A percentile compares a stretch with the other conserved stretches of the same genome.
These are phyloP conservation scores for Plotosus lineatus DNA, from an alignment of 2,113 vertebrate genomes.

Conservation along the genomic window DNA sequence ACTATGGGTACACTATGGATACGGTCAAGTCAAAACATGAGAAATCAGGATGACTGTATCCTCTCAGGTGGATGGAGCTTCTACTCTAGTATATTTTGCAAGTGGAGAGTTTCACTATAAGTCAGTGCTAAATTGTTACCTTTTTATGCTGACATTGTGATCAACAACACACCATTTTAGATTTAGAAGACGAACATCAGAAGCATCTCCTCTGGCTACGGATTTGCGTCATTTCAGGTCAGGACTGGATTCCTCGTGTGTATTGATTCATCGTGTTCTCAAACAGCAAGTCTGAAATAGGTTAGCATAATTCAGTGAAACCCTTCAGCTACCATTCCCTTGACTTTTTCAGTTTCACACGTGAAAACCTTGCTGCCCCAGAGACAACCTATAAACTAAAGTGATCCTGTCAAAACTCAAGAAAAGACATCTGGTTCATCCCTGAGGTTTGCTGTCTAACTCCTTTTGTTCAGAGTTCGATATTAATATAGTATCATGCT, in stretches of 20 bases:
- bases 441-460: background rate
- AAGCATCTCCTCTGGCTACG: background rate
- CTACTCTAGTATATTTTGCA: no score
- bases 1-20: no score
- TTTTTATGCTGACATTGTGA: background rate
- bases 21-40: no score
- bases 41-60: no score
- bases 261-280: slow-evolving; percentile 10
- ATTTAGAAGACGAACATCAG: background rate
- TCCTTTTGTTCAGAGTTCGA: background rate
- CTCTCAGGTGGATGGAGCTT: no score
- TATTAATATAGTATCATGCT: background rate
- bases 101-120: no score
- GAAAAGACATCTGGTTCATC: slow-evolving; percentile 1
- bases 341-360: slow-evolving; percentile 24
- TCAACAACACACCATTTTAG: slow-evolving; percentile 16
- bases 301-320: background rate
- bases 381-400: background rate
- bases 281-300: slow-evolving; percentile 1
- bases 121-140: background rate
- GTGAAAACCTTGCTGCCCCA: background rate
- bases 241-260: background rate
- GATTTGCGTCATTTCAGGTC: slow-evolving; percentile 29
- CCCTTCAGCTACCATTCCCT: background rate
- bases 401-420: background rate